Evolutionary conservation across 1,140 invertebrate species (phyloP).

Genomic region (Lanistes nyassanus): DNA sequence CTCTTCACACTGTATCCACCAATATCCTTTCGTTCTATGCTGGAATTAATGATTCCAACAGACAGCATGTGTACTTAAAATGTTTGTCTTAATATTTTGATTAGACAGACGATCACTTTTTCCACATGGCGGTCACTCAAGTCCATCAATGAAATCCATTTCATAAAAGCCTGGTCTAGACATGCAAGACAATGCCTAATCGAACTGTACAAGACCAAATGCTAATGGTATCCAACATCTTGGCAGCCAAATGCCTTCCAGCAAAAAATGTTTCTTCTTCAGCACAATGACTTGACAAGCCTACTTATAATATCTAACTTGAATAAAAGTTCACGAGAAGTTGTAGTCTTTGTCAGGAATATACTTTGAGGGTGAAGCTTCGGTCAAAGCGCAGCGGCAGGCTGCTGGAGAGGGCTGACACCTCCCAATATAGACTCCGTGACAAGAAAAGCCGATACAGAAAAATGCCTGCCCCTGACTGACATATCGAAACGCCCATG

Average conservation of each 20-base stretch:
- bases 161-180: too few species aligned
- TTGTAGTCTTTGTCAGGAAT: conserved; percentile 48
- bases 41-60: too few species aligned
- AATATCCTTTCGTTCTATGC: too few species aligned
- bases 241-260: background rate
- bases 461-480: conserved; percentile 55
- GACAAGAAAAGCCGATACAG: conserved; percentile 62
- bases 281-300: background rate
- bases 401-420: conserved; percentile 59
- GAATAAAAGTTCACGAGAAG: background rate
- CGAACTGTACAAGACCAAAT: background rate
- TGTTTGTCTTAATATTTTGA: too few species aligned
- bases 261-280: background rate
- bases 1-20: too few species aligned
- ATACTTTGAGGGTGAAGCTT: conserved; percentile 53
- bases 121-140: too few species aligned
- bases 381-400: conserved; percentile 57
- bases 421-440: conserved; percentile 63
- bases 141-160: too few species aligned
- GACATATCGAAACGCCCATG: conserved; percentile 59
- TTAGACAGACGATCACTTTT: too few species aligned
- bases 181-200: background rate
- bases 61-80: too few species aligned
- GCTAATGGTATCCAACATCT: background rate
- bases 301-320: background rate